Base-by-base conservation (phyloP, 1,140 invertebrate species). In the Halictus rubicundus region DNA sequence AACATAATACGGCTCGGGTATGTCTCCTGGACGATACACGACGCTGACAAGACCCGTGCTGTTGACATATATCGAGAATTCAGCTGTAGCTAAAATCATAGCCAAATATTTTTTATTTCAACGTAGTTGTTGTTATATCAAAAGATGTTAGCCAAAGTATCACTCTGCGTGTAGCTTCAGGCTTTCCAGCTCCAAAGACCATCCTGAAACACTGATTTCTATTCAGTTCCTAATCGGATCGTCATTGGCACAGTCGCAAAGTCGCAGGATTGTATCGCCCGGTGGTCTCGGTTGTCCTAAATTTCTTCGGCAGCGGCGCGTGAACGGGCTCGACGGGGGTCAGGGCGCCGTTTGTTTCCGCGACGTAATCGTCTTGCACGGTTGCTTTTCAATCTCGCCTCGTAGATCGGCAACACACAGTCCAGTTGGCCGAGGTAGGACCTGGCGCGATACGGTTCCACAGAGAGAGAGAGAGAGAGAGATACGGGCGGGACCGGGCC, bases 401-500 rank as follows among this genome's bases (percentile, higher is more conserved):
- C 27, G 54, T 70, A 65, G 23, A 74, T 49, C 61, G 61, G 10
- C 6, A 16, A n/a, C 63, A n/a, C 63, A n/a, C 25, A 59, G 75
- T 25, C 70, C 54, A 71, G 70, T 61, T 57, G 61, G 71, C 14
- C 71, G 74, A 82, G 68, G 12, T 85, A 59, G 63, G 60, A 6
- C 80, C 69, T 63, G 25, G 52, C 57, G 69, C 77, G 86, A 87
- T 86, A 87, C 69, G 81, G 81, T 75, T 75, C 68, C 78, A 46
- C 14, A 21, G 49, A 32, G 21, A 70, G 80, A 87, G 85, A 88
- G 82, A 46, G 16, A 19, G 49, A 32, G 21, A 70, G 80, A 87
- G 85, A 88, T 85, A 88, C 66, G 77, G 64, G 60, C 59, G 81
- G 82, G 82, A 87, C 84, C 87, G 87, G 85, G 89, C 84, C 21